These are phyloP conservation scores for Drosophila bipectinata DNA, from an alignment of 1,140 invertebrate genomes.

Conservation along the genomic window DNA sequence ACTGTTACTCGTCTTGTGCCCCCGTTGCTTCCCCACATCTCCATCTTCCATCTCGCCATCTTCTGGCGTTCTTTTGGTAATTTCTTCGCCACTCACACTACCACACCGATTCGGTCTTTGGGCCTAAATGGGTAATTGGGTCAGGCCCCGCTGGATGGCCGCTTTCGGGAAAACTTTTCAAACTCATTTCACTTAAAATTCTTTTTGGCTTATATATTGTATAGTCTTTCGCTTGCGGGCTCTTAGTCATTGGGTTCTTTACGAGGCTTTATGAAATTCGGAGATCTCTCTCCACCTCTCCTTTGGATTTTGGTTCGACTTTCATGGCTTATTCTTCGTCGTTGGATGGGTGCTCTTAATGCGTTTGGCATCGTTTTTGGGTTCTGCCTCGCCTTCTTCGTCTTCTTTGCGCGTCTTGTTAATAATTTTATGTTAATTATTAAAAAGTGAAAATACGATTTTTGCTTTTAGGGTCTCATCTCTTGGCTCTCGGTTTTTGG, in stretches of 20 bases:
- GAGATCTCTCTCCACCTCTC: slow-evolving; percentile 39
- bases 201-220: slow-evolving; percentile 52
- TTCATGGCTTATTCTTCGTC: slow-evolving; percentile 67
- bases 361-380: slow-evolving; percentile 61
- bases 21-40: slow-evolving; percentile 17
- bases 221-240: slow-evolving; percentile 2
- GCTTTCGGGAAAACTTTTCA: slow-evolving; percentile 72
- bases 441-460: slow-evolving; percentile 81
- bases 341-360: slow-evolving; percentile 42
- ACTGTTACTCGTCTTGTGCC: slow-evolving; percentile 63
- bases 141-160: slow-evolving; percentile 45
- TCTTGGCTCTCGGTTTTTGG: slow-evolving; percentile 40
- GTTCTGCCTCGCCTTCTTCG: slow-evolving; percentile 49
- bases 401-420: slow-evolving; percentile 47
- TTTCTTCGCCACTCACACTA: slow-evolving; percentile 30
- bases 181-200: slow-evolving; percentile 79
- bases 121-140: slow-evolving; percentile 77
- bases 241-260: slow-evolving; percentile 71
- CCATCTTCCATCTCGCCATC: slow-evolving; percentile 24
- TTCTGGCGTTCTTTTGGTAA: slow-evolving; percentile 47
- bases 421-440: slow-evolving; percentile 82
- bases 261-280: slow-evolving; percentile 65
- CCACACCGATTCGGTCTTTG: slow-evolving; percentile 48
- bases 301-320: slow-evolving; percentile 59
- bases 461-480: slow-evolving; percentile 52